Base-by-base conservation (phyloP, 64 coral and sea anemone species). In the Dendronephthya gigantea region DNA sequence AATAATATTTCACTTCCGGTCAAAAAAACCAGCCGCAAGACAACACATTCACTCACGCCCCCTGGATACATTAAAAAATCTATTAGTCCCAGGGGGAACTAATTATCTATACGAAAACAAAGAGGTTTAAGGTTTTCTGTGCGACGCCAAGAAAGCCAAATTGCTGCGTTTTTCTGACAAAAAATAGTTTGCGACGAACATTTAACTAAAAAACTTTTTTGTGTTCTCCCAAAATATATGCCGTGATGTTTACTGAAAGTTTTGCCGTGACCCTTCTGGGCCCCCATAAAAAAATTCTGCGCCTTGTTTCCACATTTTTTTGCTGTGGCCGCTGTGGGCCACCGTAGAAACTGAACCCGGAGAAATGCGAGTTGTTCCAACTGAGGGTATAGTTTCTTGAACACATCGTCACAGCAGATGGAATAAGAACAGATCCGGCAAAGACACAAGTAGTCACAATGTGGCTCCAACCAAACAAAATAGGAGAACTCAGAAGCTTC, bases 351-450 rank as follows among this genome's bases (percentile, higher is more conserved):
- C 89, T 23, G 75, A 91, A 13, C 69, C 85, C 2, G 31, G n/a
- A 74, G 2, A 94, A 91, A 31, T 94, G 93, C 33, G 86, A 89
- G 33, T 69, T 89, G 34, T 89, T 91, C 76, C n/a, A 7, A 0
- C 14, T n/a, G 0, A 25, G 29, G 2, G 89, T 91, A 0, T 55
- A 31, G 0, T 94, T 91, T 83, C 49, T 91, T 0, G 90, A 87
- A 0, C 87, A 94, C 16, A 34, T 91, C 0, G 75, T 91, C 6
- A 84, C 92, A 36, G 32, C 89, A 52, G 86, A 88, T 2, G 50
- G 74, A 9, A 69, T 90, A 0, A 13, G 68, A 1, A 90, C 70
- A 2, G 86, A 90, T 34, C 92, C 86, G 13, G 33, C 35, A 0
- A 90, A 90, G 68, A 88, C 82, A 5, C 33, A 88, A 15, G 62